Evolutionary conservation across 2,113 vertebrate genomes (phyloP).

Genomic region (Prinia subflava): DNA sequence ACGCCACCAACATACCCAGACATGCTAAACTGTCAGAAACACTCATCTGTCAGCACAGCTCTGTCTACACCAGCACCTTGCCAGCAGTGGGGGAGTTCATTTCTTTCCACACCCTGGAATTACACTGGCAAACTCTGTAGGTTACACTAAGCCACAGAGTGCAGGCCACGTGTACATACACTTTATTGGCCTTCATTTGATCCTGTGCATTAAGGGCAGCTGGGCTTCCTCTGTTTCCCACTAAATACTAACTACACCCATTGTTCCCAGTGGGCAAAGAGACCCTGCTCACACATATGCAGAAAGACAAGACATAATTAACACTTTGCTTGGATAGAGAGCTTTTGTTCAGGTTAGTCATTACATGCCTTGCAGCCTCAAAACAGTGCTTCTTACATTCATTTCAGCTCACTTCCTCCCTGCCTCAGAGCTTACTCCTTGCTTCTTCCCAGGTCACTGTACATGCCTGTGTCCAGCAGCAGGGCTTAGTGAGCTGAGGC

Average conservation of each 20-base stretch:
- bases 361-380: slow-evolving; percentile 21
- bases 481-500: not conserved
- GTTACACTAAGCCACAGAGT: slow-evolving; percentile 36
- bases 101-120: slow-evolving; percentile 65
- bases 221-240: slow-evolving; percentile 43
- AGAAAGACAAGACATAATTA: slow-evolving; percentile 40
- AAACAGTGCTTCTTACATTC: slow-evolving; percentile 23
- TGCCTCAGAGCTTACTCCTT: not conserved
- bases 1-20: not conserved
- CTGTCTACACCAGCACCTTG: slow-evolving; percentile 46
- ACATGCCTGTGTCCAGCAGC: not conserved
- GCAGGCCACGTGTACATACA: not conserved
- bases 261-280: slow-evolving; percentile 48
- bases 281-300: not conserved
- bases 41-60: slow-evolving; percentile 50
- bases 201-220: slow-evolving; percentile 55
- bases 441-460: not conserved
- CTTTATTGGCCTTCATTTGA: slow-evolving; percentile 67
- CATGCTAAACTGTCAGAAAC: slow-evolving; percentile 48
- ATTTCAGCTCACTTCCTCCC: slow-evolving; percentile 26
- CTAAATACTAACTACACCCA: slow-evolving; percentile 48
- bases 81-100: slow-evolving; percentile 47
- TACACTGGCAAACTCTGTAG: slow-evolving; percentile 47
- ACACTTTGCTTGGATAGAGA: slow-evolving; percentile 31
- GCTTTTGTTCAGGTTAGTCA: slow-evolving; percentile 49